Evolutionary conservation across 1,140 invertebrate genomes (phyloP).

Genomic region (Brachionus manjavacas): DNA sequence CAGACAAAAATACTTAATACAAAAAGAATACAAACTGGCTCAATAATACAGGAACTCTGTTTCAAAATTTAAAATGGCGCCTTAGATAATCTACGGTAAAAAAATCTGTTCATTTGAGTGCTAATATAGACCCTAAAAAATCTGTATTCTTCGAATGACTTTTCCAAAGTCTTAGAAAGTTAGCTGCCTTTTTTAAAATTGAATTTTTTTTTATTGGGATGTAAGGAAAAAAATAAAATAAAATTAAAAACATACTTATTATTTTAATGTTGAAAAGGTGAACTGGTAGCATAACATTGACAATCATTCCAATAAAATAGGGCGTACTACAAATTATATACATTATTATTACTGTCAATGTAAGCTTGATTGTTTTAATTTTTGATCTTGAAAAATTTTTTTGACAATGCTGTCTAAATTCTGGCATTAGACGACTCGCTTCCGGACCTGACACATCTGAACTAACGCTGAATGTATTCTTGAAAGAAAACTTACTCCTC

Average conservation of each 20-base stretch:
- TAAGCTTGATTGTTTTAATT: constrained; percentile 72
- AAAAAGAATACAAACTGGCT: too few relatives aligned
- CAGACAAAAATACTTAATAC: too few relatives aligned
- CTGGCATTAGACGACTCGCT: neutral
- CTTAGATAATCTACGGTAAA: too few relatives aligned
- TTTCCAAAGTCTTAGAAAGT: too few relatives aligned
- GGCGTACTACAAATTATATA: constrained; percentile 71
- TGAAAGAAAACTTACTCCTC: neutral
- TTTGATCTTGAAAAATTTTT: constrained; percentile 54
- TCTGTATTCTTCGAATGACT: too few relatives aligned
- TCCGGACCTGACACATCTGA: neutral
- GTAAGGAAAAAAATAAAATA: too few relatives aligned
- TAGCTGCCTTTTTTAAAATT: too few relatives aligned
- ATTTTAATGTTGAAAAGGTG: neutral
- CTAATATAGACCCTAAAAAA: too few relatives aligned
- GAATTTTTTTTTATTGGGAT: too few relatives aligned
- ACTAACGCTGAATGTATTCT: neutral
- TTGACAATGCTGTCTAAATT: constrained; percentile 34
- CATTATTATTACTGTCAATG: constrained; percentile 68
- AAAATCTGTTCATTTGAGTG: too few relatives aligned
- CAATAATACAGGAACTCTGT: too few relatives aligned
- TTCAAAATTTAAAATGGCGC: too few relatives aligned
- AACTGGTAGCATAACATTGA: neutral
- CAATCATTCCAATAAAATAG: constrained; percentile 60
- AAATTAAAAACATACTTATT: neutral